These are phyloP conservation scores for Pristionchus maxplancki DNA, from an alignment of 2,888 invertebrate species.

Conservation along the genomic window DNA sequence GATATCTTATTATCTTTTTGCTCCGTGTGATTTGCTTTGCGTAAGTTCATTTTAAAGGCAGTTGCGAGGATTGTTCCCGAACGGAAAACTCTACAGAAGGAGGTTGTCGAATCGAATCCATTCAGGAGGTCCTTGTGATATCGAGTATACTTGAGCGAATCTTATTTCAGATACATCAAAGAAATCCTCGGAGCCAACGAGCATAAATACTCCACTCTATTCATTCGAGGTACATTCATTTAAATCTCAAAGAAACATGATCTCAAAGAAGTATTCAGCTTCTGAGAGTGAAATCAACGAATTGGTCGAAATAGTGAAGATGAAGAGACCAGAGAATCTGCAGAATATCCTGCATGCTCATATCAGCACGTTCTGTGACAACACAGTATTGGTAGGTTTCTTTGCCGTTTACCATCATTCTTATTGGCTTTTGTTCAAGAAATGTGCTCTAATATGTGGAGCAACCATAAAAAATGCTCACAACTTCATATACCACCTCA, in stretches of 20 bases:
- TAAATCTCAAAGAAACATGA: too few relatives aligned
- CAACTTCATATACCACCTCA: neutral
- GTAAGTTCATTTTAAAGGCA: neutral
- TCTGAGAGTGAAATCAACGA: neutral
- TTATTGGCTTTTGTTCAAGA: too few relatives aligned
- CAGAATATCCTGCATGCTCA: neutral
- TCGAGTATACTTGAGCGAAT: neutral
- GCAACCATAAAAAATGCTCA: too few relatives aligned
- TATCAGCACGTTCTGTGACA: too few relatives aligned
- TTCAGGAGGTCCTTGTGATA: neutral
- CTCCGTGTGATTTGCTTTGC: too few relatives aligned
- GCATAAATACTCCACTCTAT: too few relatives aligned
- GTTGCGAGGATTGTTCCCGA: neutral
- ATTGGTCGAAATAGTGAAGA: neutral
- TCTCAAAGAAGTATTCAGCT: too few relatives aligned
- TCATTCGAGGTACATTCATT: too few relatives aligned
- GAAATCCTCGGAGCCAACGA: neutral
- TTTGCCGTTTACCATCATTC: too few relatives aligned
- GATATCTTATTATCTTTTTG: too few relatives aligned
- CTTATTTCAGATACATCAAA: conserved; percentile 16
- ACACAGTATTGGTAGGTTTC: too few relatives aligned
- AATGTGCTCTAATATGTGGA: too few relatives aligned
- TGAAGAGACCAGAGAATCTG: neutral
- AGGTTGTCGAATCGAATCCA: neutral
- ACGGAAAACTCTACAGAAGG: neutral